phyloP scores from a whole-genome alignment of 2,888 invertebrate species.

The Drosophila fungiperda region DNA sequence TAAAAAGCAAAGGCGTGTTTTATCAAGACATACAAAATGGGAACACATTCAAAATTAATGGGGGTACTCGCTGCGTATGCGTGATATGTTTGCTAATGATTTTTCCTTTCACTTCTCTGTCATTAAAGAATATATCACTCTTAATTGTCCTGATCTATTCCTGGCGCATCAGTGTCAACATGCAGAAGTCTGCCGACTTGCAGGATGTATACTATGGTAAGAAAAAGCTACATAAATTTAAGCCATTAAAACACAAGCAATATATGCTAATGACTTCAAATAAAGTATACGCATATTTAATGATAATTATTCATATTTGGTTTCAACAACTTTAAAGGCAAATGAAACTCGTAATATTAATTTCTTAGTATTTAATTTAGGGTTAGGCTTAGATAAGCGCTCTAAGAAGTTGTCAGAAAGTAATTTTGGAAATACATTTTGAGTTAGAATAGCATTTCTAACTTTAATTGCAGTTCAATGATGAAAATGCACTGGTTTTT shows the following conservation, averaged over 20 bases:
- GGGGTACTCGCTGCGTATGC: slow-evolving; percentile 51
- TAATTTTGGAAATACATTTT: neutral
- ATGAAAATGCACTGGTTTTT: no score
- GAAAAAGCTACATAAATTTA: slow-evolving; percentile 58
- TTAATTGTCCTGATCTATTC: slow-evolving; percentile 90
- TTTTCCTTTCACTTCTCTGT: slow-evolving; percentile 12
- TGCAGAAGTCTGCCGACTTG: slow-evolving; percentile 89
- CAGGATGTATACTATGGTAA: slow-evolving; percentile 92
- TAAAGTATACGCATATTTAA: slow-evolving; percentile 43
- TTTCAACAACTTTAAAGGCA: neutral
- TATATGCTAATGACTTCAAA: slow-evolving; percentile 30
- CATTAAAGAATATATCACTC: slow-evolving; percentile 91
- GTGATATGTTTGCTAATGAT: slow-evolving; percentile 29
- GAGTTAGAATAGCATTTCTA: neutral
- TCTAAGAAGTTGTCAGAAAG: neutral
- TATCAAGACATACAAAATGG: neutral
- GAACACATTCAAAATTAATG: slow-evolving; percentile 12
- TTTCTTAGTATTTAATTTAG: neutral
- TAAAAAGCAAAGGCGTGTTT: slow-evolving; percentile 37
- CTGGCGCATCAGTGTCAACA: slow-evolving; percentile 91
- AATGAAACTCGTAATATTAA: neutral
- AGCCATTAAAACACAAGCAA: slow-evolving; percentile 49
- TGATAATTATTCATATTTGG: slow-evolving; percentile 12
- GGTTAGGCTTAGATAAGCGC: neutral
- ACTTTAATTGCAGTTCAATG: neutral